These are phyloP conservation scores for Gallinago paraguaiae DNA, from an alignment of 2,113 vertebrate species.

Conservation along the genomic window DNA sequence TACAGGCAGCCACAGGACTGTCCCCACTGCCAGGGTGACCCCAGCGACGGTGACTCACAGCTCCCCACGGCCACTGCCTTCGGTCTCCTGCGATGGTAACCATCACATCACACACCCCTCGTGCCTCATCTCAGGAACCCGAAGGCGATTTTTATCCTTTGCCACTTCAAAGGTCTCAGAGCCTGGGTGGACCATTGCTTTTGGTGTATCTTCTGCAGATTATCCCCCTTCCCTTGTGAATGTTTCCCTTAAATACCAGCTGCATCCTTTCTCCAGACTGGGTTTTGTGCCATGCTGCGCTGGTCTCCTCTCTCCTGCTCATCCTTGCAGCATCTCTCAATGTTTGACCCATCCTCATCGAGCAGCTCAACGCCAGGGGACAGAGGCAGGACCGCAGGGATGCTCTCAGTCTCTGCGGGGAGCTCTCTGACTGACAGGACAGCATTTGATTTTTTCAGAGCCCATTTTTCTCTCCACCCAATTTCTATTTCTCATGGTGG, in stretches of 20 bases:
- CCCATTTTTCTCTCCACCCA: neutral
- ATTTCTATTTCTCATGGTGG: neutral
- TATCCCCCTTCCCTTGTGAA: neutral
- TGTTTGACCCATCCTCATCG: fast-evolving
- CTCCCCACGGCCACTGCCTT: neutral
- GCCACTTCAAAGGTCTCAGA: neutral
- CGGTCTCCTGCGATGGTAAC: neutral
- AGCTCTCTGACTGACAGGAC: neutral
- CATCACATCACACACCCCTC: neutral
- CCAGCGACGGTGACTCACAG: neutral
- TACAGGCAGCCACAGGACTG: fast-evolving
- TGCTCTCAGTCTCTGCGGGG: neutral
- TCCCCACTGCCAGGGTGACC: neutral
- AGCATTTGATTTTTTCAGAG: neutral
- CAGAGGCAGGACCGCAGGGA: fast-evolving
- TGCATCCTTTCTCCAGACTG: neutral
- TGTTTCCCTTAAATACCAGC: neutral
- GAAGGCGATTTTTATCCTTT: neutral
- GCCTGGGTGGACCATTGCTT: neutral
- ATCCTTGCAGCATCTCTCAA: neutral
- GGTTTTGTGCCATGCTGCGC: neutral
- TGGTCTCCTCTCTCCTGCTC: neutral
- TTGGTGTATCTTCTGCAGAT: neutral
- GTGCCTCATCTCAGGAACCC: neutral
- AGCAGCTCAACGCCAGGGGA: neutral